These are phyloP conservation scores for Athene noctua DNA, from an alignment of 2,113 vertebrate genomes.

Conservation along the genomic window DNA sequence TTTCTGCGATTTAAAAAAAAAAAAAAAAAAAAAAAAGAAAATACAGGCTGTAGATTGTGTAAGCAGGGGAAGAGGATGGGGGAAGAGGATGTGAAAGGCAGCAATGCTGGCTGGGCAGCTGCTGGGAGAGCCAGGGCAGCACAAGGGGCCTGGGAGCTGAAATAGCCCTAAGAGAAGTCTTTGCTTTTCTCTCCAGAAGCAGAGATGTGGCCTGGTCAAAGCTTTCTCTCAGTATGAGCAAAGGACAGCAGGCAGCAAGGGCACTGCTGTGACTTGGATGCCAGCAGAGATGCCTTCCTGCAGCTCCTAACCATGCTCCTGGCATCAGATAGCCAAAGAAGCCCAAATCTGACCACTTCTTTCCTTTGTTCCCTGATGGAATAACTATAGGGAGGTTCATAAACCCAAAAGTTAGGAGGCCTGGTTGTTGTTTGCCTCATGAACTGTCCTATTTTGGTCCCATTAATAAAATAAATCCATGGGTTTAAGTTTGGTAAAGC, in stretches of 20 bases:
- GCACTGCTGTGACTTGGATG: accelerated
- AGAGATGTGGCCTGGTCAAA: not conserved
- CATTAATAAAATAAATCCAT: not conserved
- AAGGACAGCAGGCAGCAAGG: not conserved
- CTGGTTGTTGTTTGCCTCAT: not conserved
- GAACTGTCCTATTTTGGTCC: not conserved
- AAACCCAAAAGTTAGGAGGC: not conserved
- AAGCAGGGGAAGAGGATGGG: not conserved
- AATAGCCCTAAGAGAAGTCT: not conserved
- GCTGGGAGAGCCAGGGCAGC: not conserved
- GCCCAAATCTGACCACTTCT: not conserved
- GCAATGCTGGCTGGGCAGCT: constrained; percentile 26
- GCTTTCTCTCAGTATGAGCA: accelerated
- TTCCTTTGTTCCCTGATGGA: not conserved
- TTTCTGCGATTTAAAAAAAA: constrained; percentile 66
- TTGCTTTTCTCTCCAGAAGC: not conserved
- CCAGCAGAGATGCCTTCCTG: not conserved
- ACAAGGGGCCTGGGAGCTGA: constrained; percentile 2
- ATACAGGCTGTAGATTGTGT: not conserved
- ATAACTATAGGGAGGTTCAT: accelerated
- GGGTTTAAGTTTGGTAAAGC: not conserved
- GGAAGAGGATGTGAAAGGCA: not conserved
- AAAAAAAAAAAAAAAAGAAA: not conserved
- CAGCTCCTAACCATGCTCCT: not conserved
- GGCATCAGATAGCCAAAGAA: not conserved